Base-by-base conservation (phyloP, 2,113 vertebrate genomes). In the Catharus minimus region DNA sequence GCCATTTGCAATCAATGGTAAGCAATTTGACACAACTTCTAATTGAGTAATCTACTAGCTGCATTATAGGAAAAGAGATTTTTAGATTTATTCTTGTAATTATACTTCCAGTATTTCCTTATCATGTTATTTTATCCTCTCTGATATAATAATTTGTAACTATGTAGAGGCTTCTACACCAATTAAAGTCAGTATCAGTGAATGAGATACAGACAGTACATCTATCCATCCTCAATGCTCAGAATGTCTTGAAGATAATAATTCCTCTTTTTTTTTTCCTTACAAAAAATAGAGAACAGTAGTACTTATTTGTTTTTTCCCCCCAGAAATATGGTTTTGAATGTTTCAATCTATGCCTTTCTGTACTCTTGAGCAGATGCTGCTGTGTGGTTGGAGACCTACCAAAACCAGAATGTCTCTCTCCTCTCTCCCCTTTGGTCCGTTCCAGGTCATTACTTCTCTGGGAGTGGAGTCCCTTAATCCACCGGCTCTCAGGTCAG, bases 1-100 rank as follows among this genome's bases (percentile, higher is more conserved):
- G 66, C 69, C 88, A 60, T 91, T 92, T 95, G 73, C 95, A 94
- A 81, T 96, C 90, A 95, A 82, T 95, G 91, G 36, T 66, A 89
- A 92, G 50, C 55, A 88, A 55, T 89, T 76, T 82, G 89, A 93
- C 80, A 87, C 41, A 77, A 62, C 38, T 89, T 92, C 86, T 96
- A 94, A 94, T 84, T 92, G 83, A 95, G 87, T 38, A 74, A 61
- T 60, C 71, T 94, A 30, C 22, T 92, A 56, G 36, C 20, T 52
- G 58, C 41, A 49, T 43, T 26, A 56, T 39, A 92, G n/a, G 74
- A 89, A 94, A 91, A 80, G 82, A 58, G 32, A 47, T 81, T 90
- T 95, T 69, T 52, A 46, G 44, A 43, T 73, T 71, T 77, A 71
- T 64, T 66, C 41, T 66, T 81, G 72, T 92, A 88, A 81, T 73